phyloP scores from a whole-genome alignment of 2,888 invertebrate genomes.

The Apamea sordens region DNA sequence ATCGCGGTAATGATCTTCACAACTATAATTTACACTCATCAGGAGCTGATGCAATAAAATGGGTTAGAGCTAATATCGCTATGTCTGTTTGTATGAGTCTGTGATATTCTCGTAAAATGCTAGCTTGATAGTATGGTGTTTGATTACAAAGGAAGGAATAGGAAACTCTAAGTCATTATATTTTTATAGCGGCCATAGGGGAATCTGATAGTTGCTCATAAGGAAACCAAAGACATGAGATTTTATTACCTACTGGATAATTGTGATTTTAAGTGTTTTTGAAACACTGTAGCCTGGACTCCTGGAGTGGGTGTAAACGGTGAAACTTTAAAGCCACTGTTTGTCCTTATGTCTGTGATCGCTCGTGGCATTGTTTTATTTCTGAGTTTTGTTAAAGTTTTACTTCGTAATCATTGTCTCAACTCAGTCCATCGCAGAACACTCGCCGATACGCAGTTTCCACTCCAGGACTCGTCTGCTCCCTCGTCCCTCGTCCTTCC shows the following conservation, averaged over 20 bases:
- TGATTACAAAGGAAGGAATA: slow-evolving; percentile 34
- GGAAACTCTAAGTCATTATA: slow-evolving; percentile 21
- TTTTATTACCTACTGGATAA: not conserved
- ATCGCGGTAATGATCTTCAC: not conserved
- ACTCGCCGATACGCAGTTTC: too few relatives aligned
- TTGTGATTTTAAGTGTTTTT: slow-evolving; percentile 24
- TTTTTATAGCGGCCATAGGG: slow-evolving; percentile 25
- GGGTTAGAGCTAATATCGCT: not conserved
- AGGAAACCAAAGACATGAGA: slow-evolving; percentile 5
- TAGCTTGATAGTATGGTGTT: slow-evolving; percentile 36
- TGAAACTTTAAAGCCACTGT: not conserved
- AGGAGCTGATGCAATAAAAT: not conserved
- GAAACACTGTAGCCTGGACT: not conserved
- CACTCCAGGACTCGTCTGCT: too few relatives aligned
- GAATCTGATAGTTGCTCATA: slow-evolving; percentile 3
- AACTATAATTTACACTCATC: too few relatives aligned
- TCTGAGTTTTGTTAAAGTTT: too few relatives aligned
- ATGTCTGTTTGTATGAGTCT: not conserved
- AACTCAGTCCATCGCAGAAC: too few relatives aligned
- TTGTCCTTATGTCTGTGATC: too few relatives aligned
- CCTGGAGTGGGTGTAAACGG: too few relatives aligned
- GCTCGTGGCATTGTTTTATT: too few relatives aligned
- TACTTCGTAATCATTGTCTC: too few relatives aligned
- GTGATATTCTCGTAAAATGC: slow-evolving; percentile 30
- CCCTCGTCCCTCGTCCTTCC: too few relatives aligned